These are phyloP conservation scores for Geococcyx californianus DNA, from an alignment of 2,113 vertebrate species.

Conservation along the genomic window DNA sequence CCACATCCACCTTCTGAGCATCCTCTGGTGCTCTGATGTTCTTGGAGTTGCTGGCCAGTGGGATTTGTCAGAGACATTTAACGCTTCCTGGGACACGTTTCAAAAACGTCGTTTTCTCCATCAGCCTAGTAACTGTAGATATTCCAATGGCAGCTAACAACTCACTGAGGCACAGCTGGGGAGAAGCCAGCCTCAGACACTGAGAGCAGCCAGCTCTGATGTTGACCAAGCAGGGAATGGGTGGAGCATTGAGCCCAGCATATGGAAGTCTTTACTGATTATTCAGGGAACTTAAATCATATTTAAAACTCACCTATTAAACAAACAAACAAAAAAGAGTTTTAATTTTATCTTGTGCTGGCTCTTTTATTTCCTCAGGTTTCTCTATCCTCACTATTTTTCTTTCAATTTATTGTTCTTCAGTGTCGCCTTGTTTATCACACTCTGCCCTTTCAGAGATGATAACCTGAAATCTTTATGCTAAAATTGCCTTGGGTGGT, in stretches of 20 bases:
- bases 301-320: constrained; percentile 19
- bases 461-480: neutral
- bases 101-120: neutral
- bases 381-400: neutral
- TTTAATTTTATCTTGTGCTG: neutral
- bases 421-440: neutral
- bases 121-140: constrained; percentile 21
- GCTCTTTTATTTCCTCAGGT: constrained; percentile 13
- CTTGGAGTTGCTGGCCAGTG: neutral
- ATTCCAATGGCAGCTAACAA: constrained; percentile 44
- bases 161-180: accelerated
- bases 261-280: neutral
- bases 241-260: neutral
- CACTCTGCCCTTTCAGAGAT: neutral
- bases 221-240: neutral
- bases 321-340: neutral
- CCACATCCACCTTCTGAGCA: neutral
- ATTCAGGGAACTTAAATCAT: constrained; percentile 34
- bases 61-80: neutral
- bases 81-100: neutral
- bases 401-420: neutral
- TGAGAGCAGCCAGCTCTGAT: neutral
- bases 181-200: neutral
- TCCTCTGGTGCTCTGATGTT: neutral
- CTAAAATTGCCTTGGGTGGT: neutral